Base-by-base conservation (phyloP, 1,140 invertebrate genomes). In the Psilanteris sp. region DNA sequence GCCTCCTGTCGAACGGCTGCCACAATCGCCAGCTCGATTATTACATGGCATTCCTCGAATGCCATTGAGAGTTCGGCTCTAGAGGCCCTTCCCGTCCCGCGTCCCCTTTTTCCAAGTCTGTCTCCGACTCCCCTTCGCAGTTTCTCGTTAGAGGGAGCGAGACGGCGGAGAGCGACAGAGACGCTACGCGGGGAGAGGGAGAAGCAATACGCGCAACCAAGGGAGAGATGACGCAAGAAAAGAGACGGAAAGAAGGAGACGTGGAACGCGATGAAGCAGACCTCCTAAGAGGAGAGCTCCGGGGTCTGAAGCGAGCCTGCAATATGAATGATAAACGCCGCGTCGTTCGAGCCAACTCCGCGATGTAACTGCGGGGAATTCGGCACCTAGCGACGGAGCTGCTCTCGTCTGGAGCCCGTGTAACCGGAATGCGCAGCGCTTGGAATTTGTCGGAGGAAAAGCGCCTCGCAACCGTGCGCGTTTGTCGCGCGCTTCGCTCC, bases 21-120 rank as follows among this genome's bases (percentile, higher is more conserved):
- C 54, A 27, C 77, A 71, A 80, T 77, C 74, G 75, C 71, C 79
- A 74, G 79, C 79, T 84, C 80, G 85, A 87, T 88, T 87, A 87
- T 88, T 87, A 88, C 83, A 86, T 82, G 84, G 85, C 84, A 88
- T 88, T 88, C 85, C 84, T 79, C 81, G 83, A 77, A 88, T 88
- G 81, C 85, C 86, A 82, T 83, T 73, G 77, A 57, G 67, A 81
- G 79, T 78, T 81, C 67, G 62, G 77, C 77, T 79, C 52, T 11
- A 22, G 34, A 34, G 34, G 62, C 64, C 61, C 43, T 66, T 54
- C 67, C 62, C 70, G n/a, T 57, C 46, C 20, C 50, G 31, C 55
- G 57, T 31, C 31, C 50, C 62, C 70, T 68, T 73, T 44, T 73
- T 70, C 44, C 61, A 41, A 73, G 50, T 77, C 66, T 73, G 75